phyloP scores from a whole-genome alignment of 2,113 vertebrate species.

The Odobenus rosmarus region DNA sequence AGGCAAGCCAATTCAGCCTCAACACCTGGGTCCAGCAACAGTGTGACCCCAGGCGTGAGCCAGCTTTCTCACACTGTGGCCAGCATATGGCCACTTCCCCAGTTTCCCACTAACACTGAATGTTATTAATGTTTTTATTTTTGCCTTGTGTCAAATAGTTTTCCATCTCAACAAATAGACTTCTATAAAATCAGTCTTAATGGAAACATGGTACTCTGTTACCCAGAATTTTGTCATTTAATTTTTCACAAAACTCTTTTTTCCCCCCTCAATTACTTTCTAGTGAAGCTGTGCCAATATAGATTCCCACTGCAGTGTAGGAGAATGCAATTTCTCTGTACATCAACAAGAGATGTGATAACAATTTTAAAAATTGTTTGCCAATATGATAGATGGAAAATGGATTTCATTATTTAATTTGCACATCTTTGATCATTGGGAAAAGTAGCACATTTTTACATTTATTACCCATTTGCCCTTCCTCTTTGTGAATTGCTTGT shows the following conservation, averaged over 20 bases:
- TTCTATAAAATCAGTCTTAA: background rate
- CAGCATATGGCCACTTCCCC: background rate
- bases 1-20: background rate
- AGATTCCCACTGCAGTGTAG: background rate
- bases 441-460: background rate
- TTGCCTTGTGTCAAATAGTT: background rate
- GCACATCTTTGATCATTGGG: background rate
- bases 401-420: slow-evolving; percentile 19
- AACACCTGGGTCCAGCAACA: background rate
- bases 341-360: background rate
- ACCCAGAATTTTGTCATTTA: background rate
- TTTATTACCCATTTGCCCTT: background rate
- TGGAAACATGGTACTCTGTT: background rate
- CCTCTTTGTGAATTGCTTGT: background rate
- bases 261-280: background rate
- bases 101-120: background rate
- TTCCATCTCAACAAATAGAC: background rate
- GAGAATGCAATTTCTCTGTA: background rate
- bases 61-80: background rate
- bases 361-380: background rate
- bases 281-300: background rate
- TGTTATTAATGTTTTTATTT: background rate
- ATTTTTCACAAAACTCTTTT: background rate
- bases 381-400: background rate
- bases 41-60: background rate